Evolutionary conservation across 1,140 invertebrate genomes (phyloP), one percentile per base, ranked within the genome.

Genomic region (Teleopsis dalmanni): DNA sequence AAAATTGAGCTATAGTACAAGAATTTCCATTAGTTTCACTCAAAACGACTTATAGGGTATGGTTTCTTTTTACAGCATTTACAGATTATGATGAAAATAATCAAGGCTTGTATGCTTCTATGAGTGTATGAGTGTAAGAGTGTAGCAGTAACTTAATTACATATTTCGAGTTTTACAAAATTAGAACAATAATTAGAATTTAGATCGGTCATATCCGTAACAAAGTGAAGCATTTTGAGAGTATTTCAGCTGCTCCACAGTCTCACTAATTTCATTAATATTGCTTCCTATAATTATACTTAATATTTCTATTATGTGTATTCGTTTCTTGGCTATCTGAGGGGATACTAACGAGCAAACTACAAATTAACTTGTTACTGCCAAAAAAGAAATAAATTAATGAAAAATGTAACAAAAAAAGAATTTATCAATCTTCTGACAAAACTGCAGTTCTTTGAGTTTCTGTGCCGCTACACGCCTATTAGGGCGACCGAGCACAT

Each of bases 331-430:
- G 14, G 11, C 11, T 23, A 37, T 13, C 37, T 1, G 25, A 4
- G 21, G 5, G n/a, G 14, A 40, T 40, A 23, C 25, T 13, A 43
- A 26, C 10, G 2, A 19, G 26, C 41, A 43, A 43, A 16, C 9
- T 36, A 46, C 26, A 46, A 46, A 46, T 46, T 46, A 46, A 46
- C 44, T 46, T 46, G 44, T 46, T 46, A 46, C 34, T 25, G 35
- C 25, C 4, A 36, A 40, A 16, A 37, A 37, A 19, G 31, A 36
- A 46, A 46, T 25, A 34, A 34, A 46, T 46, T 21, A 35, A 46
- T 46, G n/a, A n/a, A n/a, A n/a, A n/a, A n/a, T n/a, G n/a, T n/a
- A 46, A 36, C 4, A 36, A 40, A 16, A 37, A 37, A 19, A 34
- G 33, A 46, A 46, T 25, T 46, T 46, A 46, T 46, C 31, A 35